Evolutionary conservation across 2,888 invertebrate genomes (phyloP).

Genomic region (Plusia festucae): DNA sequence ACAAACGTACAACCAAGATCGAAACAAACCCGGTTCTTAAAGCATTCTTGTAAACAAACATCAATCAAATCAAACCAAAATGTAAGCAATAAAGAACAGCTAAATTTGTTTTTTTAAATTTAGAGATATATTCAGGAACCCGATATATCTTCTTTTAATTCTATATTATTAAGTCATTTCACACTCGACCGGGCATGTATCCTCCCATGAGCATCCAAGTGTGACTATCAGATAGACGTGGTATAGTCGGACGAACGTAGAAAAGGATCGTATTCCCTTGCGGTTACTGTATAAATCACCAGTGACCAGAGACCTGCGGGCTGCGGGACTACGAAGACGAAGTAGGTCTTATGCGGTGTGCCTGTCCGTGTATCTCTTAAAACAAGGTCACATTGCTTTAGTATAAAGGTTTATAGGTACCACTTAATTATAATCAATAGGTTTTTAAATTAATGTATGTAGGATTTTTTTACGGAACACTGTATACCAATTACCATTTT

Average conservation of each 20-base stretch:
- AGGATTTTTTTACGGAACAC: too few relatives aligned
- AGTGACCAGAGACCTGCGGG: slow-evolving; percentile 6
- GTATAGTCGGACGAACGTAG: slow-evolving; percentile 34
- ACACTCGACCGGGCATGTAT: neutral
- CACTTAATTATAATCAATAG: too few relatives aligned
- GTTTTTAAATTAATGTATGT: too few relatives aligned
- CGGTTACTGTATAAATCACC: slow-evolving; percentile 18
- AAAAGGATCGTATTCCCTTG: slow-evolving; percentile 36
- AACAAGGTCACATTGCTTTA: neutral
- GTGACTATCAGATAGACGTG: slow-evolving; percentile 28
- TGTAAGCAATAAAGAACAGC: too few relatives aligned
- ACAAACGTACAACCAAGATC: neutral
- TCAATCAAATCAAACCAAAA: too few relatives aligned
- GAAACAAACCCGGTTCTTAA: neutral
- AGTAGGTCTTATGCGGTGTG: slow-evolving; percentile 15
- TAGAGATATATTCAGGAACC: neutral
- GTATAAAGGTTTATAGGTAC: too few relatives aligned
- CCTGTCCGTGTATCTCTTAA: neutral
- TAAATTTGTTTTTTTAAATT: neutral
- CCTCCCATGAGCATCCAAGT: slow-evolving; percentile 5
- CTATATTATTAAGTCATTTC: too few relatives aligned
- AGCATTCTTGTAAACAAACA: neutral
- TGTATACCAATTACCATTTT: too few relatives aligned
- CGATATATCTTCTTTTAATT: too few relatives aligned
- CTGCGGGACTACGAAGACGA: slow-evolving; percentile 11